A percentile compares a stretch with the other conserved stretches of the same genome.
phyloP scores from a whole-genome alignment of 2,113 vertebrate species.

The Hippocampus zosterae region DNA sequence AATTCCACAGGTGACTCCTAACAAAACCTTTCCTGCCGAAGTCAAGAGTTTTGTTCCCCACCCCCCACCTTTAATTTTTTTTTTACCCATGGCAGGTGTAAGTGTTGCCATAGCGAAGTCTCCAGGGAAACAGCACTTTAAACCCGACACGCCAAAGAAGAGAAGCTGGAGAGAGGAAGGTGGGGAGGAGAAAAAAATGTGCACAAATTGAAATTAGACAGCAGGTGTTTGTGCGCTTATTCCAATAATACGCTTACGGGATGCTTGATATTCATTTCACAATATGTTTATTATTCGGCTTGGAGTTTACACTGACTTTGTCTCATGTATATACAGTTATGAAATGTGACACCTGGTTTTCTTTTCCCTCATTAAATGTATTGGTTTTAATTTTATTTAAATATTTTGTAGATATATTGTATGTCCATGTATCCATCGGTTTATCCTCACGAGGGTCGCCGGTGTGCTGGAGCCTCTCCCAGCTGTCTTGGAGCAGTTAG shows the following conservation, averaged over 20 bases:
- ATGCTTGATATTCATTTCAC: neutral
- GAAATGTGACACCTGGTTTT: too few species aligned
- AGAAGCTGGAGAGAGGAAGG: neutral
- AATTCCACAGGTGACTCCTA: neutral
- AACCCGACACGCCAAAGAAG: constrained; percentile 15
- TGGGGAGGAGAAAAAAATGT: neutral
- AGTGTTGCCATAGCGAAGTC: constrained; percentile 72
- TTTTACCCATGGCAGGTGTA: constrained; percentile 54
- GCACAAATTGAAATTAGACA: constrained; percentile 17
- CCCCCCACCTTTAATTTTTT: neutral
- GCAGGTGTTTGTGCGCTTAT: constrained; percentile 5
- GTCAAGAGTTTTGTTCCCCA: constrained; percentile 31
- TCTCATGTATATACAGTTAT: too few species aligned
- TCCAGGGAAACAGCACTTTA: constrained; percentile 65
- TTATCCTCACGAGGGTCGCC: too few species aligned
- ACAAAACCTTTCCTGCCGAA: constrained; percentile 34
- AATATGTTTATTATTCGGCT: neutral
- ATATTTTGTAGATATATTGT: too few species aligned
- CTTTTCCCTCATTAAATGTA: too few species aligned
- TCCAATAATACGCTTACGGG: neutral
- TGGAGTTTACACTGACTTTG: too few species aligned
- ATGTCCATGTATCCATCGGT: too few species aligned
- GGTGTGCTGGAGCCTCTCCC: too few species aligned
- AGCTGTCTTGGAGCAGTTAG: too few species aligned
- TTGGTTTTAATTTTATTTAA: too few species aligned